Evolutionary conservation across 2,888 invertebrate species (phyloP), one percentile per base, ranked within the genome.

Genomic region (Pheosia gnoma): DNA sequence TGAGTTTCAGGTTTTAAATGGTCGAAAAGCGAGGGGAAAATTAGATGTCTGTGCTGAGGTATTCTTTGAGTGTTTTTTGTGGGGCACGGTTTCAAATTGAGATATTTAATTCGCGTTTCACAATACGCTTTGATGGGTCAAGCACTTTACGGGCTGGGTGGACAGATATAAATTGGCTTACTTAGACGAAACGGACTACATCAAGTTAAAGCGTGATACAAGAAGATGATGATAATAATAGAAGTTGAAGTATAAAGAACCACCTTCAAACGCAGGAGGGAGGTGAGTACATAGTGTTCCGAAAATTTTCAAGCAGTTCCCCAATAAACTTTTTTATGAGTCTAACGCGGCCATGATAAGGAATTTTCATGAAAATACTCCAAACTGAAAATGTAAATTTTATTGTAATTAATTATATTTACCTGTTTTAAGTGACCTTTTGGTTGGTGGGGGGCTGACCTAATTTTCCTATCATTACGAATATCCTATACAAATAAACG

Each of bases 301-400:
- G 62, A 66, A 62, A 69, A 67, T 72, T 72, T 65, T 58, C 36
- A 59, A 74, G 70, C 56, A 58, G 67, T 68, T 60, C 68, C 73
- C 70, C 64, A 69, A 78, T 71, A 72, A 67, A 62, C 63, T 47
- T 59, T 68, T 79, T 78, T 71, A 80, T 68, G 70, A 67, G 64
- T 60, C 65, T 64, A 61, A 59, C 66, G 68, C 58, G 61, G n/a
- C 59, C 71, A 68, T 71, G 74, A 77, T 78, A 78, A 77, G 68
- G 65, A 60, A 70, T 68, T 67, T 71, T 60, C 67, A 66, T 62
- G 70, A 68, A 76, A 72, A 64, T 61, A 65, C 68, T 66, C 60
- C 65, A 65, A 70, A 74, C 66, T 65, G 67, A n/a, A 59, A 65
- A 66, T 64, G 59, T 70, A 67, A 69, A 66, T 67, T 60, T 66